Evolutionary conservation across 2,797 vertebrate genomes (phyloP).

Genomic region (Hydrocynus forskahlii): DNA sequence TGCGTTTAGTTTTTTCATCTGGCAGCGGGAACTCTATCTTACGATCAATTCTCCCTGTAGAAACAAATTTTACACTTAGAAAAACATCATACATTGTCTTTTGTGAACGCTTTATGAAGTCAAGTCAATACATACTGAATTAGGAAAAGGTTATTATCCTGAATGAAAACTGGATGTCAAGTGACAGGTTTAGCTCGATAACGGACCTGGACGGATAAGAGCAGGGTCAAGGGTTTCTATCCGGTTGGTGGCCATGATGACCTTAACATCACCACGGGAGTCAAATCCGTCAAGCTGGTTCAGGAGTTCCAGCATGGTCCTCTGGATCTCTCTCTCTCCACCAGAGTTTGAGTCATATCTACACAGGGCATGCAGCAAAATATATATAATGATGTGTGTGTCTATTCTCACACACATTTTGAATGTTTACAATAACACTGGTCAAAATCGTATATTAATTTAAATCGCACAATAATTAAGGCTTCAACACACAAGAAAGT

Average conservation of each 20-base stretch:
- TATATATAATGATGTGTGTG: not conserved
- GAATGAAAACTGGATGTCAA: too few relatives aligned
- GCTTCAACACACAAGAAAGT: too few relatives aligned
- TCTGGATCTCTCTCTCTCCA: constrained; percentile 95
- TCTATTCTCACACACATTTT: too few relatives aligned
- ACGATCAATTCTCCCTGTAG: constrained; percentile 90
- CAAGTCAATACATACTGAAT: not conserved
- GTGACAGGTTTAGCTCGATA: not conserved
- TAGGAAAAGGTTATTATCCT: not conserved
- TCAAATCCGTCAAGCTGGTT: constrained; percentile 98
- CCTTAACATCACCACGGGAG: constrained; percentile 95
- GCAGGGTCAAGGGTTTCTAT: constrained; percentile 98
- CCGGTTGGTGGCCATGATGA: constrained; percentile 98
- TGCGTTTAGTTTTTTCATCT: constrained; percentile 95
- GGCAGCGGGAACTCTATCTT: constrained; percentile 98
- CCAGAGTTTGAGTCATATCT: constrained; percentile 98
- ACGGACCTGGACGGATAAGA: constrained; percentile 92
- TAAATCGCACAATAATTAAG: too few relatives aligned
- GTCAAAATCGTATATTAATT: too few relatives aligned
- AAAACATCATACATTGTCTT: not conserved
- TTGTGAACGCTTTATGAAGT: not conserved
- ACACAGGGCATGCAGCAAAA: constrained; percentile 18
- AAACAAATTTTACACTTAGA: not conserved
- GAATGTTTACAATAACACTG: too few relatives aligned
- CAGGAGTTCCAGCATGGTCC: constrained; percentile 96